Base-by-base conservation (phyloP, 1,140 invertebrate genomes). In the Bicyclus anynana region DNA sequence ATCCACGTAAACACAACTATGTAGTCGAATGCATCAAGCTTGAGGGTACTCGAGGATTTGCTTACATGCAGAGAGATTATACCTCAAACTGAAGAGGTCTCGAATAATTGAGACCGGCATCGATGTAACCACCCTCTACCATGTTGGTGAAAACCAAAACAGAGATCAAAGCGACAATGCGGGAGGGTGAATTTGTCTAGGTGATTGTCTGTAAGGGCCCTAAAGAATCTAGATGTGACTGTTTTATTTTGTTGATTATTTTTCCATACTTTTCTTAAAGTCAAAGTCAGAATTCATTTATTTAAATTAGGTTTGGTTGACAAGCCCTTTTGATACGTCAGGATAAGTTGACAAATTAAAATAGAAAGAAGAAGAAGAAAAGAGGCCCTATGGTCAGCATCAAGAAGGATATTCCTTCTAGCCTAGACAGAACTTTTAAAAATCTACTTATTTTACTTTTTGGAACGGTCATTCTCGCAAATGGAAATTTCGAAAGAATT, bases 101-200 rank as follows among this genome's bases (percentile, higher is more conserved):
- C 68, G 62, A 75, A 74, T 74, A 75, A 74, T 74, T 72, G 74
- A 63, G 73, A 67, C 65, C 60, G 53, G 63, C 73, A 78, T 80
- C 73, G 71, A 78, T 72, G 68, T 64, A 59, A 47, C 52, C 26
- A 27, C 23, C 47, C 53, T 47, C 63, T 40, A 56, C 67, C 57
- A 49, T 50, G 37, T 50, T 35, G 52, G 64, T 65, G 70, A 69
- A 77, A 72, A 73, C 74, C 77, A 77, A 79, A 79, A 79, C 73
- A 75, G 62, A 81, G 70, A 81, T 81, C 78, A 81, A 81, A 81
- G 78, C 67, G 67, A 79, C 76, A 79, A 75, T 79, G 72, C 67
- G 64, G 59, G 69, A 75, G 78, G 78, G 78, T 70, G 72, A 76
- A 79, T 81, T 79, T 77, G 74, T 79, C 74, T 77, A 76, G 74